A percentile compares a stretch with the other conserved stretches of the same genome.
These are phyloP conservation scores for Orthosia incerta DNA, from an alignment of 2,888 invertebrate species.

Conservation along the genomic window DNA sequence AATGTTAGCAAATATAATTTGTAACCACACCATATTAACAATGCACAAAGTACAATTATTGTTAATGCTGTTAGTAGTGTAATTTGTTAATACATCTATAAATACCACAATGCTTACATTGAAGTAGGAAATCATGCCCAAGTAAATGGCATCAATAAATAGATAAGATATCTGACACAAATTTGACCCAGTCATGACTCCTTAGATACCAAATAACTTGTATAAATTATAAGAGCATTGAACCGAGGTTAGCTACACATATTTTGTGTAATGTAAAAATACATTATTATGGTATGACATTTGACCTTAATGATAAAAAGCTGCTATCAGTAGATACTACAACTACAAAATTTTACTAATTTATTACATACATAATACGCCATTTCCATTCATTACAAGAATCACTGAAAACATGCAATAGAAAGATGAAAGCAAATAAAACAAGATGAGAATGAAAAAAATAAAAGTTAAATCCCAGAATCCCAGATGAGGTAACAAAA, in stretches of 20 bases:
- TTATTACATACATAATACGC: conserved; percentile 40
- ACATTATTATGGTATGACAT: conserved; percentile 32
- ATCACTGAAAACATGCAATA: conserved; percentile 63
- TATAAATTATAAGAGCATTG: conserved; percentile 71
- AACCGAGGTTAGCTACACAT: conserved; percentile 67
- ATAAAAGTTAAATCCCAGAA: conserved; percentile 57
- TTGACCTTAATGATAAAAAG: conserved; percentile 54
- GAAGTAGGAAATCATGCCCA: conserved; percentile 72
- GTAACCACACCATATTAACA: conserved; percentile 43
- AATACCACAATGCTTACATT: conserved; percentile 52
- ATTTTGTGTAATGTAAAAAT: conserved; percentile 21
- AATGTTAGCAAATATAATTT: conserved; percentile 30
- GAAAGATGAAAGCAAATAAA: conserved; percentile 63
- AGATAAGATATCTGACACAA: conserved; percentile 76
- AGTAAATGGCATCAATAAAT: conserved; percentile 70
- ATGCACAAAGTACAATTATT: conserved; percentile 40
- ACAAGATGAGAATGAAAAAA: conserved; percentile 65
- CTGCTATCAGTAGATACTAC: conserved; percentile 38
- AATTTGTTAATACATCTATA: conserved; percentile 46
- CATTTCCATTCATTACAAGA: conserved; percentile 45
- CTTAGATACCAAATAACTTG: conserved; percentile 65
- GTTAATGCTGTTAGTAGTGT: conserved; percentile 39
- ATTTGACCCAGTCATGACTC: conserved; percentile 81
- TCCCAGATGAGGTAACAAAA: conserved; percentile 66
- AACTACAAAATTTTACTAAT: conserved; percentile 31